Evolutionary conservation across 2,888 invertebrate species (phyloP).

Genomic region (Aphidius colemani): DNA sequence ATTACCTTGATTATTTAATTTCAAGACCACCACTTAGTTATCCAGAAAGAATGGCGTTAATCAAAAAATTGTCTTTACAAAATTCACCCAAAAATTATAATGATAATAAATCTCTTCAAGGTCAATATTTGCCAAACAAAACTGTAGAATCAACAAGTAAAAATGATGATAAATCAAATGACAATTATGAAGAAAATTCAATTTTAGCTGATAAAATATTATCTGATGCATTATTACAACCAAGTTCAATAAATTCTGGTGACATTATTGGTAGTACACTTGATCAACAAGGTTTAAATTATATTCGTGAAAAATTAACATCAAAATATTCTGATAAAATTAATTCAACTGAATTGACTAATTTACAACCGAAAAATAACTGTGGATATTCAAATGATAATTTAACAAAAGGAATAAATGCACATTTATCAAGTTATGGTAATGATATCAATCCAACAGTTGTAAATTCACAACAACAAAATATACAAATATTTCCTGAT

Average conservation of each 20-base stretch:
- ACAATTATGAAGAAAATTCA: slow-evolving; percentile 30
- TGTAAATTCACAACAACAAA: slow-evolving; percentile 46
- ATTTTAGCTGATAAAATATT: slow-evolving; percentile 46
- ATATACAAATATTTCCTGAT: slow-evolving; percentile 51
- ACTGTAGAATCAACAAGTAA: neutral
- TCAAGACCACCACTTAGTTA: too few species aligned
- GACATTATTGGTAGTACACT: slow-evolving; percentile 54
- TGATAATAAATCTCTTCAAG: slow-evolving; percentile 5
- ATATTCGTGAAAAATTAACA: slow-evolving; percentile 49
- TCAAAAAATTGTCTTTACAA: too few species aligned
- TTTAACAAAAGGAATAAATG: slow-evolving; percentile 30
- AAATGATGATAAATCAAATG: neutral
- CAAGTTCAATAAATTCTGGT: slow-evolving; percentile 43
- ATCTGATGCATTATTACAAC: slow-evolving; percentile 48
- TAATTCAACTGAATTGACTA: slow-evolving; percentile 26
- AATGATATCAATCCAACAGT: slow-evolving; percentile 37
- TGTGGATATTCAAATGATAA: neutral
- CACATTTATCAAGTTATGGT: slow-evolving; percentile 41
- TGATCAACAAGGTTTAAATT: slow-evolving; percentile 44
- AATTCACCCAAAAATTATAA: neutral
- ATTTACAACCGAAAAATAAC: slow-evolving; percentile 7
- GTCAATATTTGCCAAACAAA: slow-evolving; percentile 16
- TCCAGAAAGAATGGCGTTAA: too few species aligned
- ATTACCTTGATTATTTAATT: too few species aligned
- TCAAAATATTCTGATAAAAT: slow-evolving; percentile 46